Percentiles rank a stretch among this genome's conserved stretches.
phyloP scores from a whole-genome alignment of 2,797 vertebrate species.

The Micropoecilia bifurca region DNA sequence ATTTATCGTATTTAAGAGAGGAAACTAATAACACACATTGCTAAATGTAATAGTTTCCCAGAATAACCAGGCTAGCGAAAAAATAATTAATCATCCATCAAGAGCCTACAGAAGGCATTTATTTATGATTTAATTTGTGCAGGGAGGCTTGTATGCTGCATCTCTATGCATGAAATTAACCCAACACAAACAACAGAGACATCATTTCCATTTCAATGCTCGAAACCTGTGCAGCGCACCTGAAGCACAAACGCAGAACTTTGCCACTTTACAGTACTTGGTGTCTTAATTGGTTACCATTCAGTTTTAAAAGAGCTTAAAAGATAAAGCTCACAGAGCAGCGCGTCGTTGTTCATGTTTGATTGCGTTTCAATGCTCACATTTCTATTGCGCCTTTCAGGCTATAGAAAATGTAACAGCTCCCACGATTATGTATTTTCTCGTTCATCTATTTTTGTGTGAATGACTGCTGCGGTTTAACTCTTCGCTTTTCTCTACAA shows the following conservation, averaged over 20 bases:
- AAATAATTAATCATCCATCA: constrained; percentile 27
- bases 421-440: constrained; percentile 31
- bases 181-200: constrained; percentile 33
- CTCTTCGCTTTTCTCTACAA: constrained; percentile 51
- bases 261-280: constrained; percentile 19
- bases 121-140: constrained; percentile 3
- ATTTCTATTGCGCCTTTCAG: constrained; percentile 39
- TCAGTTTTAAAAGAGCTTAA: constrained; percentile 21
- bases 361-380: constrained; percentile 43
- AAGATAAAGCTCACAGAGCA: constrained; percentile 35
- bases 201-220: constrained; percentile 53
- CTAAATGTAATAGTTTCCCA: not conserved
- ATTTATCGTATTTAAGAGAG: not conserved
- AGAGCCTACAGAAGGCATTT: constrained; percentile 11
- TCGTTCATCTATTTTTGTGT: constrained; percentile 32
- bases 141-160: not conserved
- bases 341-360: constrained; percentile 32
- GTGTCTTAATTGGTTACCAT: constrained; percentile 44
- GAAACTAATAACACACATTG: not conserved
- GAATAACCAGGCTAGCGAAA: constrained; percentile 1
- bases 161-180: constrained; percentile 19
- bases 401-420: constrained; percentile 24
- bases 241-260: constrained; percentile 4
- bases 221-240: constrained; percentile 5
- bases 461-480: constrained; percentile 53